These are phyloP conservation scores for Pterocles burchelli DNA, from an alignment of 2,113 vertebrate species.

Conservation along the genomic window DNA sequence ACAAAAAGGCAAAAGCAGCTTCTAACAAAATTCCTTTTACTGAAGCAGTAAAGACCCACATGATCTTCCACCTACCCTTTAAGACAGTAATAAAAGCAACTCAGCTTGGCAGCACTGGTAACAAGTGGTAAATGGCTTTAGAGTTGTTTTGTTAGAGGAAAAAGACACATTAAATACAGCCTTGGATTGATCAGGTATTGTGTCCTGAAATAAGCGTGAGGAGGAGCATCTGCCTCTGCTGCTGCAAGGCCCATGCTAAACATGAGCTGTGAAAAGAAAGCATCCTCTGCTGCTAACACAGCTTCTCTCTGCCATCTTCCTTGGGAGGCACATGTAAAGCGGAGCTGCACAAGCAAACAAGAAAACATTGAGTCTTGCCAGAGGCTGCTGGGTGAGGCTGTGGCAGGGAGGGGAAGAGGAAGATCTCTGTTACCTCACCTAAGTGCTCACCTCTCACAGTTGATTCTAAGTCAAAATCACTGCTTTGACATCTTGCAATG, in stretches of 20 bases:
- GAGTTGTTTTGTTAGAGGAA: background rate
- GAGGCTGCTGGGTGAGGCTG: background rate
- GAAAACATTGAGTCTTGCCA: background rate
- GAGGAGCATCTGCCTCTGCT: background rate
- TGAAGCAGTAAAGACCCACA: background rate
- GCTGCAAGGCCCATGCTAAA: background rate
- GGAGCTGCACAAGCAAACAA: background rate
- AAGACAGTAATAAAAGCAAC: slow-evolving; percentile 4
- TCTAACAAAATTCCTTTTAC: slow-evolving; percentile 12
- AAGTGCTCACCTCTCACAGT: background rate
- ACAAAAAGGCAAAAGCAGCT: background rate
- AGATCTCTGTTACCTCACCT: background rate
- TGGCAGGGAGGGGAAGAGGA: background rate
- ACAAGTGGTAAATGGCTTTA: background rate
- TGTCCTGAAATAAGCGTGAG: background rate
- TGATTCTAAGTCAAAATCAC: background rate
- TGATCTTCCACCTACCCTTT: background rate
- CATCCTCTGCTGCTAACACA: background rate
- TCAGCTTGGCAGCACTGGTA: background rate
- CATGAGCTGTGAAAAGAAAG: background rate
- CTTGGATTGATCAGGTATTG: background rate
- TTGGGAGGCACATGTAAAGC: too few species aligned
- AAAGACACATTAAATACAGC: background rate
- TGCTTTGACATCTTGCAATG: background rate
- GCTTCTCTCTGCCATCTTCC: background rate